These are phyloP conservation scores for Fregata magnificens DNA, from an alignment of 2,113 vertebrate species.

Conservation along the genomic window DNA sequence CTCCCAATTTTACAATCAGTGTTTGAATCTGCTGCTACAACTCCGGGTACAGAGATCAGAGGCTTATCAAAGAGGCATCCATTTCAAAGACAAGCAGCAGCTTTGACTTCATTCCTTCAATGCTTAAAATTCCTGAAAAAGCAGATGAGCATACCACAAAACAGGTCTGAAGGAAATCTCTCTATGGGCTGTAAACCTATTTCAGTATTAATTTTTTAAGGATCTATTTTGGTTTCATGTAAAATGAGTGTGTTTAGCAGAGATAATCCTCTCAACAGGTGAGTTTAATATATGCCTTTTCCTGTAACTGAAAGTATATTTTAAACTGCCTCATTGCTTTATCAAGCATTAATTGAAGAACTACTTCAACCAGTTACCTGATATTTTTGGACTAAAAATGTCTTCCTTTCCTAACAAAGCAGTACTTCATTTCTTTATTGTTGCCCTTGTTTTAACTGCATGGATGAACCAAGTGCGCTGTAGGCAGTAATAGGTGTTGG, in stretches of 20 bases:
- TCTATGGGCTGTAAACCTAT: neutral
- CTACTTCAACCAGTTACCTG: neutral
- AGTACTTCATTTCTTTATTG: neutral
- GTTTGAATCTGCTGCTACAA: constrained; percentile 65
- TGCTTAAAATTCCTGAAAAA: constrained; percentile 52
- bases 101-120: constrained; percentile 61
- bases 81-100: constrained; percentile 64
- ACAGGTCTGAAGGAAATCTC: constrained; percentile 43
- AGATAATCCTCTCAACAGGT: constrained; percentile 63
- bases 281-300: constrained; percentile 27
- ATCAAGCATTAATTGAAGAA: constrained; percentile 36
- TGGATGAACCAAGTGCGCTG: neutral
- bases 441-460: neutral
- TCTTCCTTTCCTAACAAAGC: neutral
- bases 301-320: neutral
- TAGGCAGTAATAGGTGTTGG: neutral
- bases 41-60: constrained; percentile 56
- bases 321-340: constrained; percentile 3
- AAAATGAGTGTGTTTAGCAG: constrained; percentile 48
- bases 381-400: neutral
- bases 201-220: constrained; percentile 34
- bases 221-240: constrained; percentile 29
- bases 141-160: constrained; percentile 40
- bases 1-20: constrained; percentile 62
- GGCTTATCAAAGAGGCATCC: constrained; percentile 63